Percentiles rank a stretch among this genome's conserved stretches.
Evolutionary conservation across 2,888 invertebrate genomes (phyloP).

Genomic region (Napeogenes inachia): DNA sequence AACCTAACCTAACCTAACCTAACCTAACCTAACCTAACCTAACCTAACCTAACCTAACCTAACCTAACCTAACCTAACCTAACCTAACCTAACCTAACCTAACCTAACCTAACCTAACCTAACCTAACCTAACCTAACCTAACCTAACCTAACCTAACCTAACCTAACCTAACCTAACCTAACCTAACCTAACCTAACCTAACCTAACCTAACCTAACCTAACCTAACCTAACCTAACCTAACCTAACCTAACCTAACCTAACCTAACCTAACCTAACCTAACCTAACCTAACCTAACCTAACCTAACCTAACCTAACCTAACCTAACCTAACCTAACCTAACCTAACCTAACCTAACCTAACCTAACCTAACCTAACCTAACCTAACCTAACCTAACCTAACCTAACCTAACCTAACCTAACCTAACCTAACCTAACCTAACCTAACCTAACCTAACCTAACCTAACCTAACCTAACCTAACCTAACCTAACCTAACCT

Average conservation of each 20-base stretch:
- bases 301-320: conserved; percentile 26
- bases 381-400: neutral
- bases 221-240: conserved; percentile 21
- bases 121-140: conserved; percentile 23
- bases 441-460: no score
- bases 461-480: no score
- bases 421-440: no score
- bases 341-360: conserved; percentile 22
- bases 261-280: conserved; percentile 21
- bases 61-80: conserved; percentile 21
- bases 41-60: conserved; percentile 18
- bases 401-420: no score
- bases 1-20: conserved; percentile 18
- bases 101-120: conserved; percentile 23
- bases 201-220: conserved; percentile 21
- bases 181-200: conserved; percentile 22
- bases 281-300: conserved; percentile 25
- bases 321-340: conserved; percentile 26
- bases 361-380: conserved; percentile 29
- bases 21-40: conserved; percentile 18
- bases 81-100: conserved; percentile 22
- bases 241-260: conserved; percentile 21
- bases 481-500: no score
- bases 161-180: conserved; percentile 23
- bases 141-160: conserved; percentile 23